These are phyloP conservation scores for Callipepla squamata DNA, from an alignment of 2,113 vertebrate species.

Conservation along the genomic window DNA sequence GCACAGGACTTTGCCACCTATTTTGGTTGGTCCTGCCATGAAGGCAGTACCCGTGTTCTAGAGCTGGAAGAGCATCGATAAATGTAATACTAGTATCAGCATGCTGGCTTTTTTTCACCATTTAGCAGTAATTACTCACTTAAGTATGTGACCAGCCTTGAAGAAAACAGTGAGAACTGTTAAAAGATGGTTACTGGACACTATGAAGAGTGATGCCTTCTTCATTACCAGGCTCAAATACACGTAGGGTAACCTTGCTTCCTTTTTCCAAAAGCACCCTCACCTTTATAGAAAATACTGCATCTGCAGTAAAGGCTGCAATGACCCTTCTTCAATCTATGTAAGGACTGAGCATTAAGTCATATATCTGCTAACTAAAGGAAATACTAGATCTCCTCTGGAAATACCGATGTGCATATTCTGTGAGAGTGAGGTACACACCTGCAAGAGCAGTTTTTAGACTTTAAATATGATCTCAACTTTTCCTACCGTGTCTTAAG, in stretches of 20 bases:
- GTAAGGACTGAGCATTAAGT: background rate
- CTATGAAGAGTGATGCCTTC: background rate
- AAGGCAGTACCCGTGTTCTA: background rate
- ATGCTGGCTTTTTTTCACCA: background rate
- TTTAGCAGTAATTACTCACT: background rate
- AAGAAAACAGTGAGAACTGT: background rate
- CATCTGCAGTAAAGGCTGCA: background rate
- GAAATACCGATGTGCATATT: background rate
- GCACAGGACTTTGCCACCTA: background rate
- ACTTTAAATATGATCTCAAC: background rate
- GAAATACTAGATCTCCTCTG: background rate
- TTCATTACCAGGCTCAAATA: background rate
- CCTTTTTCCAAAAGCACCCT: background rate
- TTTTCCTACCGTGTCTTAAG: background rate
- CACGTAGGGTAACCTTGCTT: background rate
- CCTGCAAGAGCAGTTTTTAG: background rate
- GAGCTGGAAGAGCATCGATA: background rate
- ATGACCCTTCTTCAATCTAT: background rate
- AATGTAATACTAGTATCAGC: background rate
- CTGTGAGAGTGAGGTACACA: background rate
- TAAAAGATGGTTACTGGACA: background rate
- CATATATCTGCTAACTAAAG: background rate
- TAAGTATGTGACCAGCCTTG: background rate
- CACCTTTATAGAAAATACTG: background rate
- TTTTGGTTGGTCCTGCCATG: background rate